Conservation (phyloP, 2,113 vertebrate species). For the Ailurus styani region DNA sequence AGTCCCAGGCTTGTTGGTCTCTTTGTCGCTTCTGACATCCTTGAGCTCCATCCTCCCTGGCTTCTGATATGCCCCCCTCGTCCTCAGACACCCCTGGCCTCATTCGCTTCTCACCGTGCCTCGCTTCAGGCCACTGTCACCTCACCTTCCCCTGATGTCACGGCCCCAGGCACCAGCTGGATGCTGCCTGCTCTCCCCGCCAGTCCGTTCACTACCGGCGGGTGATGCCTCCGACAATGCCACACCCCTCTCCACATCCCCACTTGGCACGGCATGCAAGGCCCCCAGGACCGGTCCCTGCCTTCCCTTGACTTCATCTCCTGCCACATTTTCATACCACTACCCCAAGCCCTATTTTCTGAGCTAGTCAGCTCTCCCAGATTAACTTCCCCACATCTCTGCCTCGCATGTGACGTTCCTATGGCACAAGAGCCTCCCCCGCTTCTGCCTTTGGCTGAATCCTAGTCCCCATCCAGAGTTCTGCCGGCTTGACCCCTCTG, state of each 20-base stretch:
- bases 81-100: not conserved
- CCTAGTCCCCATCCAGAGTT: not conserved
- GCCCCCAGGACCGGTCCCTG: not conserved
- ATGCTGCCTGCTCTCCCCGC: not conserved
- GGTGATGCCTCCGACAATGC: not conserved
- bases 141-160: not conserved
- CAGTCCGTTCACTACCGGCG: not conserved
- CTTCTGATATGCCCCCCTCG: not conserved
- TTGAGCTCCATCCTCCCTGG: not conserved
- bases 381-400: not conserved
- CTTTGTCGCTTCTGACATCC: not conserved
- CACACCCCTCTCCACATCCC: not conserved
- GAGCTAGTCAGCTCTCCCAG: not conserved
- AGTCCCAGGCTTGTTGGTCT: not conserved
- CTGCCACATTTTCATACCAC: not conserved
- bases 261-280: not conserved
- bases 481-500: not conserved
- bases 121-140: not conserved
- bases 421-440: not conserved
- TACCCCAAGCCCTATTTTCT: not conserved
- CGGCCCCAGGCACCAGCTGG: not conserved
- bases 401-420: not conserved
- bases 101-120: accelerated
- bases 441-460: not conserved
- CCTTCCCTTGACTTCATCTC: not conserved